Percentiles rank a stretch among this genome's conserved stretches.
Conservation (phyloP, 2,797 vertebrate species). For the Anguilla megastoma region DNA sequence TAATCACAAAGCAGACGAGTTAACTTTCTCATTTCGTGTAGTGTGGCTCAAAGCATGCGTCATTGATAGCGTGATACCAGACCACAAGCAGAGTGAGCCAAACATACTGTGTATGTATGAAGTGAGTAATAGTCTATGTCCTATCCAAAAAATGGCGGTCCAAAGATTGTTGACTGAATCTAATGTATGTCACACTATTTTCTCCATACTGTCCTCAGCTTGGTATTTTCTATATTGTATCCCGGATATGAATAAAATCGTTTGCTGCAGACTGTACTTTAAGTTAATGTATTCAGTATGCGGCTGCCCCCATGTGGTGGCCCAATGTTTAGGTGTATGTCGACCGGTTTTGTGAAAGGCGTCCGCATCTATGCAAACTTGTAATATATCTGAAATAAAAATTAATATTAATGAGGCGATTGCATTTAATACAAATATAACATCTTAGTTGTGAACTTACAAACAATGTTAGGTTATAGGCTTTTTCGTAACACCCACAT, state of each 20-base stretch:
- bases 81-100: background rate
- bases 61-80: background rate
- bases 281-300: background rate
- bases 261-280: background rate
- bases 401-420: background rate
- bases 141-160: background rate
- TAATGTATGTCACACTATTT: background rate
- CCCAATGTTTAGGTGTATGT: background rate
- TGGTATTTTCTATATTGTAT: too few species aligned
- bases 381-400: background rate
- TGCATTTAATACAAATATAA: background rate
- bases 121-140: background rate
- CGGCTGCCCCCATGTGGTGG: slow-evolving; percentile 16
- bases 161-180: background rate
- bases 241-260: background rate
- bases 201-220: background rate
- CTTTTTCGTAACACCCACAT: background rate
- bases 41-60: slow-evolving; percentile 9
- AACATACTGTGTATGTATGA: background rate
- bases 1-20: background rate
- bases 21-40: background rate
- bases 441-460: background rate
- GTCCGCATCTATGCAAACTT: background rate
- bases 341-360: background rate
- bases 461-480: background rate